Conservation (phyloP, 2,888 invertebrate species). For the Aromia moschata region DNA sequence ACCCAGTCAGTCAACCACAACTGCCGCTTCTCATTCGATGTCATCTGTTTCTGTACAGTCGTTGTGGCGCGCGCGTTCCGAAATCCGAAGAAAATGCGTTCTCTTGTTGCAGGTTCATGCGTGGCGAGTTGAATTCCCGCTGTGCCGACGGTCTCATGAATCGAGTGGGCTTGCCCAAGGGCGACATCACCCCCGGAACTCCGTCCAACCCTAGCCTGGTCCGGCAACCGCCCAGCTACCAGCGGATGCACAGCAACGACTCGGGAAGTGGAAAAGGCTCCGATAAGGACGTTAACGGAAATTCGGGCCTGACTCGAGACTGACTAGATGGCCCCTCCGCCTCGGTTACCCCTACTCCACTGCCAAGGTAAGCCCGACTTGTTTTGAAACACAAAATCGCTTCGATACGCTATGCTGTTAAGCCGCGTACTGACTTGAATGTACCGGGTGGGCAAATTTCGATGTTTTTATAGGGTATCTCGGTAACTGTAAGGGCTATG, state of each 20-base stretch:
- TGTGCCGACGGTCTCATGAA: constrained; percentile 49
- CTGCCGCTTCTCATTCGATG: constrained; percentile 5
- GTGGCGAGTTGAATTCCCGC: constrained; percentile 79
- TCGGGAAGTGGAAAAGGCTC: constrained; percentile 73
- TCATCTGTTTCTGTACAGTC: not conserved
- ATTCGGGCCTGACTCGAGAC: constrained; percentile 63
- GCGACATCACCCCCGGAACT: constrained; percentile 76
- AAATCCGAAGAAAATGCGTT: not conserved
- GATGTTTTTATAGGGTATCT: too few species aligned
- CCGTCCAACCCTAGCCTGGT: constrained; percentile 75
- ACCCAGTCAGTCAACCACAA: constrained; percentile 3
- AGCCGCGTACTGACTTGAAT: too few species aligned
- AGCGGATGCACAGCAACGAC: constrained; percentile 88
- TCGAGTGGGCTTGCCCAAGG: constrained; percentile 64
- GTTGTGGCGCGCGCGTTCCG: not conserved
- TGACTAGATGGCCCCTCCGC: constrained; percentile 83
- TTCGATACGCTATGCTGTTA: too few species aligned
- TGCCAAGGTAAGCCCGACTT: constrained; percentile 55
- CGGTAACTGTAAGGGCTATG: too few species aligned
- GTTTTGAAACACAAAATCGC: too few species aligned
- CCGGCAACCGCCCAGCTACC: constrained; percentile 78
- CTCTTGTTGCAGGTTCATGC: constrained; percentile 80
- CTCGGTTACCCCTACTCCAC: constrained; percentile 62
- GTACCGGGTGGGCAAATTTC: too few species aligned
- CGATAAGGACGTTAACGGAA: constrained; percentile 73